Evolutionary conservation across 2,797 vertebrate genomes (phyloP).

Genomic region (Etheostoma nigrum): DNA sequence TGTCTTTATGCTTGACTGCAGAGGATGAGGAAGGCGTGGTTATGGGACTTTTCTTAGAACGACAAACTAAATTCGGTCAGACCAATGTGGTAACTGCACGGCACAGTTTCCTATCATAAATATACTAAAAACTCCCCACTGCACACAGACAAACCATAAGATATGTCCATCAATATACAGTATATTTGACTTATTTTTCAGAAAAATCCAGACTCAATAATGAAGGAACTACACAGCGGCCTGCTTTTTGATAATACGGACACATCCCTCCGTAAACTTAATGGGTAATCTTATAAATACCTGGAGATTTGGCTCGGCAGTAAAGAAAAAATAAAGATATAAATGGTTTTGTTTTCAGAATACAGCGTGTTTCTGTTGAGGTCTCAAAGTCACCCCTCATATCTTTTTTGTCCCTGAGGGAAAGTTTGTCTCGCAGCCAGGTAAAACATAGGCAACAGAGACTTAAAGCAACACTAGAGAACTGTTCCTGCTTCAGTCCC

Average conservation of each 20-base stretch:
- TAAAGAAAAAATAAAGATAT: no score
- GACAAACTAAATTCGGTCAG: neutral
- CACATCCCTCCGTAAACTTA: neutral
- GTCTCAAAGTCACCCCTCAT: neutral
- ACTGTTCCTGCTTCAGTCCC: no score
- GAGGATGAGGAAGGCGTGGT: conserved; percentile 10
- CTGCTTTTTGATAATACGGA: neutral
- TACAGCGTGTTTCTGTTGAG: no score
- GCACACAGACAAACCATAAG: neutral
- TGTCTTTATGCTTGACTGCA: neutral
- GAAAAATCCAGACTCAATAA: neutral
- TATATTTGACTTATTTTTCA: neutral
- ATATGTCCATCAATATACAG: neutral
- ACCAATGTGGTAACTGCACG: neutral
- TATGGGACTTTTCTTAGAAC: neutral
- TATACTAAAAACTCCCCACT: neutral
- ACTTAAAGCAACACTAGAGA: no score
- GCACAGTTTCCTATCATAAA: neutral
- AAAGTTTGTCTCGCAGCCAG: neutral
- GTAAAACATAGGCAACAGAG: neutral
- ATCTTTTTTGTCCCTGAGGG: neutral
- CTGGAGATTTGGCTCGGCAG: neutral
- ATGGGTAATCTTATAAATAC: neutral
- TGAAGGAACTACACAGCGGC: neutral
- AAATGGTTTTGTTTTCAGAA: no score